phyloP scores from a whole-genome alignment of 2,797 vertebrate species.

The Coendou prehensilis region DNA sequence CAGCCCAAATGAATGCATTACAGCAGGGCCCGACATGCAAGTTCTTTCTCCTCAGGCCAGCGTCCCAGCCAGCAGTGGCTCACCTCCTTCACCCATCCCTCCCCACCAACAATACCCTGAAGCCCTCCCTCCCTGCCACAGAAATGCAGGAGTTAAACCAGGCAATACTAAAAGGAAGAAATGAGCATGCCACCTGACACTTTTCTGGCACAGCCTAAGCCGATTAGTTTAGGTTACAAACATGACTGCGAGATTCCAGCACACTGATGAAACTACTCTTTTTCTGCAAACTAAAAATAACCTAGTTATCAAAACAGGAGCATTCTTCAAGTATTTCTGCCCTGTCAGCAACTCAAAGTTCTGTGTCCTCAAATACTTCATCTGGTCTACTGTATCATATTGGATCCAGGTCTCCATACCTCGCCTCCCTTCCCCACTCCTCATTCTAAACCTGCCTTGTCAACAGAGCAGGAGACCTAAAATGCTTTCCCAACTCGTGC shows the following conservation, averaged over 20 bases:
- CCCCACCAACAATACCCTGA: background rate
- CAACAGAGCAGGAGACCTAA: background rate
- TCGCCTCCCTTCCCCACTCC: background rate
- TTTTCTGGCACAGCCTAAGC: conserved; percentile 70
- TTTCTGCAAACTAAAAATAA: conserved; percentile 72
- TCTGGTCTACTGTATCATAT: background rate
- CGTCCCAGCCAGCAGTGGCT: background rate
- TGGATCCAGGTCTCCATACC: background rate
- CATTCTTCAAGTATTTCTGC: conserved; percentile 69
- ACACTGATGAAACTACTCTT: conserved; percentile 31
- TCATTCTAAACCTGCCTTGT: conserved; percentile 25
- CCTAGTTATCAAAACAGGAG: conserved; percentile 59
- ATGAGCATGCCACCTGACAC: conserved; percentile 70
- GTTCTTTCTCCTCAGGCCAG: background rate
- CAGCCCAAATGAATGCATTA: background rate
- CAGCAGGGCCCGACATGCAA: background rate
- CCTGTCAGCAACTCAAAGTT: conserved; percentile 60
- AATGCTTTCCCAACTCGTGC: background rate
- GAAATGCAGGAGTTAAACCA: background rate
- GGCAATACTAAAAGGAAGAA: conserved; percentile 53
- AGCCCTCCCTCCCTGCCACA: background rate
- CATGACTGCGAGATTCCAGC: conserved; percentile 74
- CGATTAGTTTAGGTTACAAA: conserved; percentile 75
- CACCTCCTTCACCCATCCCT: background rate
- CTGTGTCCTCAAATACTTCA: conserved; percentile 66